These are phyloP conservation scores for Kryphioiulus occultus DNA, from an alignment of 2,888 invertebrate genomes.

Conservation along the genomic window DNA sequence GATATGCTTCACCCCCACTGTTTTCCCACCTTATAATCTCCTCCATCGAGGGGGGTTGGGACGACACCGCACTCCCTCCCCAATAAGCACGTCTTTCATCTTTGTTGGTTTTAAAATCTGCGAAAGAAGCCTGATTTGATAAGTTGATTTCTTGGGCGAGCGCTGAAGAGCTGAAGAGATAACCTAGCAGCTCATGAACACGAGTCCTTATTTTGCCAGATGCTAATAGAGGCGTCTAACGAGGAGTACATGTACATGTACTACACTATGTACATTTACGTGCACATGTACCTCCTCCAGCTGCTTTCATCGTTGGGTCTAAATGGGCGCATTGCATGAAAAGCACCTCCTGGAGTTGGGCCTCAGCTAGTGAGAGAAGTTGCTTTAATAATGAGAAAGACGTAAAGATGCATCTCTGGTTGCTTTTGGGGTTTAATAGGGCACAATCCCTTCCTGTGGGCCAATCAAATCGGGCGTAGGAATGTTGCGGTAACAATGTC, in stretches of 20 bases:
- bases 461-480: no score
- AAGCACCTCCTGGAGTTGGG: no score
- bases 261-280: no score
- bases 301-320: no score
- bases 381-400: no score
- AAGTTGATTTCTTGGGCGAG: conserved; percentile 2
- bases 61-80: background rate
- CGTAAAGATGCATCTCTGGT: no score
- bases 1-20: background rate
- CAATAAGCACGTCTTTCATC: conserved; percentile 4
- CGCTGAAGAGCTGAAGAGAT: conserved; percentile 25
- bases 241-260: background rate
- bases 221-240: background rate
- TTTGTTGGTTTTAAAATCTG: conserved; percentile 35
- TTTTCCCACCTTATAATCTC: background rate
- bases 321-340: no score
- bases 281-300: no score
- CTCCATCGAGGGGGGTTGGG: background rate
- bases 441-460: no score
- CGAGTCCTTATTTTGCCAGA: background rate
- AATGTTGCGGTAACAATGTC: no score
- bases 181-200: conserved; percentile 26
- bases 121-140: background rate
- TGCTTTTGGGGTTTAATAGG: no score
- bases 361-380: no score